These are phyloP conservation scores for Drosophila neonasuta DNA, from an alignment of 2,888 invertebrate genomes.

Conservation along the genomic window DNA sequence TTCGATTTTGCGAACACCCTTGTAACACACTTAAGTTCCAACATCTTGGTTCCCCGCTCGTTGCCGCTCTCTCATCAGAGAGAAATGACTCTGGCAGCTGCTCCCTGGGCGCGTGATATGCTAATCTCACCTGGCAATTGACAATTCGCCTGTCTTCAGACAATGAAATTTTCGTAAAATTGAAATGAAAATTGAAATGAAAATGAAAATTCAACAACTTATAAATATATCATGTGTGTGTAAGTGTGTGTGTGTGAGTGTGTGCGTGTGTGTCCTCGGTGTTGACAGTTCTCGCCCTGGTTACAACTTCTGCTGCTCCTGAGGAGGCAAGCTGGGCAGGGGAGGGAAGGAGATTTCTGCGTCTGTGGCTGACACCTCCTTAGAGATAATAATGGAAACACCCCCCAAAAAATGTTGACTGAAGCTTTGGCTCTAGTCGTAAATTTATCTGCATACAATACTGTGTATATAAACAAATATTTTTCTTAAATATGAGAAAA, in stretches of 20 bases:
- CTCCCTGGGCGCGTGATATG: slow-evolving; percentile 57
- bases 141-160: slow-evolving; percentile 63
- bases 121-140: slow-evolving; percentile 72
- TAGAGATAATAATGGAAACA: slow-evolving; percentile 60
- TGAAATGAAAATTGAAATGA: slow-evolving; percentile 53
- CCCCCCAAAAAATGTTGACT: slow-evolving; percentile 37
- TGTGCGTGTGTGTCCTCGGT: slow-evolving; percentile 31
- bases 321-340: slow-evolving; percentile 1
- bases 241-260: slow-evolving; percentile 11
- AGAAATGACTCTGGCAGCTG: slow-evolving; percentile 27
- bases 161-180: slow-evolving; percentile 67
- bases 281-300: slow-evolving; percentile 54
- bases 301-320: slow-evolving; percentile 6
- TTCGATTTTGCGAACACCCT: slow-evolving; percentile 20
- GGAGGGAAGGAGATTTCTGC: slow-evolving; percentile 9
- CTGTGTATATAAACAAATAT: slow-evolving; percentile 71
- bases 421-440: slow-evolving; percentile 56
- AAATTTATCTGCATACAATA: slow-evolving; percentile 66
- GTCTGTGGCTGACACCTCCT: slow-evolving; percentile 71
- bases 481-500: slow-evolving; percentile 72
- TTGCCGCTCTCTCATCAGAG: background rate
- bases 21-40: background rate
- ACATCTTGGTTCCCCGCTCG: too few species aligned
- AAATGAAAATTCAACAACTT: slow-evolving; percentile 73
- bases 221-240: slow-evolving; percentile 55